phyloP scores from a whole-genome alignment of 2,888 invertebrate genomes.

The Tachina fera region DNA sequence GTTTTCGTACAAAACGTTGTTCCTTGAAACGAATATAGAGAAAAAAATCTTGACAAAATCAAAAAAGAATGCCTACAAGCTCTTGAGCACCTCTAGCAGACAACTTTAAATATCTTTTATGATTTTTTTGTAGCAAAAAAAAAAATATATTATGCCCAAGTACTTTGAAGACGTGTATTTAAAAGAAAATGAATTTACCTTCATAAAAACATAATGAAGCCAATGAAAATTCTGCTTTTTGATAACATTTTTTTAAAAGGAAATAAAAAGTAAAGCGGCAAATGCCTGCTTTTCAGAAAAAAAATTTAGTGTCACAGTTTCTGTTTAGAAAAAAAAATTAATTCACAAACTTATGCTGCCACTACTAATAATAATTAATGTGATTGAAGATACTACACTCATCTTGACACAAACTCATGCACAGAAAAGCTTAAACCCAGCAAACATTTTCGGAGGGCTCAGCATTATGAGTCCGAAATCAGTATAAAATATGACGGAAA shows the following conservation, averaged over 20 bases:
- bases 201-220: constrained; percentile 51
- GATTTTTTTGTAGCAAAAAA: background rate
- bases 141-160: background rate
- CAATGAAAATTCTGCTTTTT: constrained; percentile 48
- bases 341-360: constrained; percentile 30
- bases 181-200: constrained; percentile 16
- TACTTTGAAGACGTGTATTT: constrained; percentile 2
- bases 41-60: constrained; percentile 45
- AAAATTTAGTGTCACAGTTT: background rate
- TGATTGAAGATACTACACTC: constrained; percentile 29
- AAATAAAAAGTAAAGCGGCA: background rate
- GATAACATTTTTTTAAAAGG: constrained; percentile 32
- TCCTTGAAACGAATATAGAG: background rate
- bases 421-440: background rate
- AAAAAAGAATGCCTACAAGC: constrained; percentile 12
- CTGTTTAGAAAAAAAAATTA: background rate
- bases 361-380: constrained; percentile 41
- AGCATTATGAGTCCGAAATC: too few species aligned
- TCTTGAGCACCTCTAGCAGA: constrained; percentile 32
- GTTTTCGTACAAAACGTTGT: background rate
- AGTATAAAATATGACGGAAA: too few species aligned
- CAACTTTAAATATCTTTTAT: constrained; percentile 20
- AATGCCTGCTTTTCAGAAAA: background rate
- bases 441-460: too few species aligned
- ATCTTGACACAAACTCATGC: background rate